Conservation (phyloP, 1,140 invertebrate genomes). For the Frieseomelitta varia region DNA sequence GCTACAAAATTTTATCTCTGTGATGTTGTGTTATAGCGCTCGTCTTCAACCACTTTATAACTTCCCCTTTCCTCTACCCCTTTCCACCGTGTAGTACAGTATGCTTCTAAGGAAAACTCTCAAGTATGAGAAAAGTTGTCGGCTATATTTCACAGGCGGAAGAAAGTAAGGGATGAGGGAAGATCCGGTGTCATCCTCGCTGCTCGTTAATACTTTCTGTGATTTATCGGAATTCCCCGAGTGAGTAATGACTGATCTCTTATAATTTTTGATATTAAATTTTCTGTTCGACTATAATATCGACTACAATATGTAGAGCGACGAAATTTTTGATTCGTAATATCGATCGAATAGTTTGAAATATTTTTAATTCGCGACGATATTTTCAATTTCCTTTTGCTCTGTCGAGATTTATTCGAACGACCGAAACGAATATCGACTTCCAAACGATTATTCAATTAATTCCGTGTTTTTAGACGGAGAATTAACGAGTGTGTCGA, state of each 20-base stretch:
- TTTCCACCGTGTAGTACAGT: slow-evolving; percentile 14
- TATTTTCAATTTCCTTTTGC: background rate
- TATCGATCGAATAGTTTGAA: background rate
- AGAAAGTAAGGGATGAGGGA: slow-evolving; percentile 67
- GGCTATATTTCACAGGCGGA: slow-evolving; percentile 75
- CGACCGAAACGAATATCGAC: background rate
- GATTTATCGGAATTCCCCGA: slow-evolving; percentile 75
- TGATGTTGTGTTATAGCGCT: slow-evolving; percentile 55
- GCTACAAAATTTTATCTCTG: slow-evolving; percentile 24
- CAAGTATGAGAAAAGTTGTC: slow-evolving; percentile 77
- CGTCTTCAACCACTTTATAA: slow-evolving; percentile 56
- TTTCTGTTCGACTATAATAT: slow-evolving; percentile 49
- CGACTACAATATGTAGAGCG: background rate
- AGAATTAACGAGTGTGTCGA: slow-evolving; percentile 33
- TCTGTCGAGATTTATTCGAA: background rate
- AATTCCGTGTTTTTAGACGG: slow-evolving; percentile 17
- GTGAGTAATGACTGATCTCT: slow-evolving; percentile 75
- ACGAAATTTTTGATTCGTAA: background rate
- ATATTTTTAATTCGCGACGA: too few species aligned
- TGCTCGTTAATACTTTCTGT: slow-evolving; percentile 77
- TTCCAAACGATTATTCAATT: background rate
- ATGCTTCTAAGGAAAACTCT: slow-evolving; percentile 70
- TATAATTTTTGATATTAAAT: slow-evolving; percentile 75
- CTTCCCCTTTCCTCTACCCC: slow-evolving; percentile 33
- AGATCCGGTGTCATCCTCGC: slow-evolving; percentile 77